These are phyloP conservation scores for Chaetorhynchus papuensis DNA, from an alignment of 2,113 vertebrate genomes.

Conservation along the genomic window DNA sequence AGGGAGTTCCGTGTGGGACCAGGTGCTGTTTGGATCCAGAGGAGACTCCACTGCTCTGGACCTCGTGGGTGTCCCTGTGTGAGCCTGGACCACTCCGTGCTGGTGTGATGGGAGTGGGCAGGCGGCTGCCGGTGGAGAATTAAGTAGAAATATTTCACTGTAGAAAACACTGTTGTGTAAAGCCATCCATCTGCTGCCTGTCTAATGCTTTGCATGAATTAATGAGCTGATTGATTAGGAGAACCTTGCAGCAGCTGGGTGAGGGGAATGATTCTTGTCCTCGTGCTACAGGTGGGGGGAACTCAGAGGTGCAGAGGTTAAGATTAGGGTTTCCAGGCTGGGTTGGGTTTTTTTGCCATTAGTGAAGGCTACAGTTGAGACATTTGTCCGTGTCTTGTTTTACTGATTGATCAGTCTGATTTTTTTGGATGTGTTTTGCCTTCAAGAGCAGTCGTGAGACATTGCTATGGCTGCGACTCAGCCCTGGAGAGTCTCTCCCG, in stretches of 20 bases:
- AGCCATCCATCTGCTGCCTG: slow-evolving; percentile 25
- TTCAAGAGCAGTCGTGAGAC: neutral
- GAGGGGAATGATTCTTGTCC: neutral
- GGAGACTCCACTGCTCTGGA: fast-evolving
- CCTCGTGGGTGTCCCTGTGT: fast-evolving
- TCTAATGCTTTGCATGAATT: slow-evolving; percentile 25
- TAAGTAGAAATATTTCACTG: neutral
- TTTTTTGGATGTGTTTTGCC: neutral
- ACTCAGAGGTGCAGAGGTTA: neutral
- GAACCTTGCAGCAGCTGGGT: neutral
- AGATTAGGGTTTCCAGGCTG: neutral
- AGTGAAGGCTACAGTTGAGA: neutral
- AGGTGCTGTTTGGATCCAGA: neutral
- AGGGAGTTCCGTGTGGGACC: neutral
- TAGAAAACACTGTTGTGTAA: neutral
- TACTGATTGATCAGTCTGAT: neutral
- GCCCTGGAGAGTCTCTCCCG: neutral
- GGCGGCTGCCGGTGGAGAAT: neutral
- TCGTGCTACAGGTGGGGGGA: neutral
- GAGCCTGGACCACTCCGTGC: neutral
- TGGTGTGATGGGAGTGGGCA: neutral
- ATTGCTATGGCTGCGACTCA: neutral
- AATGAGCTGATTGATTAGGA: slow-evolving; percentile 48
- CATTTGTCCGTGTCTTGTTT: neutral
- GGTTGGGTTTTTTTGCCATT: neutral